Base-by-base conservation (phyloP, 2,888 invertebrate species). In the Hypomecis atomaria region DNA sequence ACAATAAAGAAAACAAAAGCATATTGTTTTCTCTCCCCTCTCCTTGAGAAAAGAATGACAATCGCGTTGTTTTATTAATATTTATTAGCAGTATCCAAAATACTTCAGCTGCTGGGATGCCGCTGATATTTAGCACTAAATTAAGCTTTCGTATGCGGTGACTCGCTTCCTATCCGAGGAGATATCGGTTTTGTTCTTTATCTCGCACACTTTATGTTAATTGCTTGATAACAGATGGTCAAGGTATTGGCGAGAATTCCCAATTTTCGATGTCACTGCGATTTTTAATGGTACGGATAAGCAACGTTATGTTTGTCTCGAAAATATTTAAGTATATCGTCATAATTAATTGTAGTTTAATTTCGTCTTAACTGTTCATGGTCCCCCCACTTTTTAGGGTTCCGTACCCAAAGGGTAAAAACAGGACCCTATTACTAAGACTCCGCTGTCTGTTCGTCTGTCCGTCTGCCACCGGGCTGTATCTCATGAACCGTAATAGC, bases 1-100 rank as follows among this genome's bases (percentile, higher is more conserved):
- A 90, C 89, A 89, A 90, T 92, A 91, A 92, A 92, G 89, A 92
- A 90, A 88, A 91, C 89, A 90, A 90, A 90, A 89, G 88, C 84
- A 88, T 89, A 91, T 89, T 88, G 89, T 89, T 83, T 85, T 72
- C 76, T 82, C 77, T 82, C 81, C 78, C 82, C 82, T 78, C 78
- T 89, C 85, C 81, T 55, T 83, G 83, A 78, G 82, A 81, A 86
- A 90, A 87, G 79, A 89, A 88, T 84, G 81, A 85, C 85, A 86
- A 80, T 83, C 81, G 83, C 71, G 75, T 80, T 77, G 82, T 88
- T 90, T 89, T 89, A 89, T 88, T 90, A 89, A 92, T 90, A 91
- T 89, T 89, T 89, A 89, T 89, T 81, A 75, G 76, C 78, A 71
- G 80, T 81, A 79, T 80, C 82, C 83, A 85, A 89, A 89, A 90